These are phyloP conservation scores for Ptychadena robeensis DNA, from an alignment of 2,797 vertebrate species.

Conservation along the genomic window DNA sequence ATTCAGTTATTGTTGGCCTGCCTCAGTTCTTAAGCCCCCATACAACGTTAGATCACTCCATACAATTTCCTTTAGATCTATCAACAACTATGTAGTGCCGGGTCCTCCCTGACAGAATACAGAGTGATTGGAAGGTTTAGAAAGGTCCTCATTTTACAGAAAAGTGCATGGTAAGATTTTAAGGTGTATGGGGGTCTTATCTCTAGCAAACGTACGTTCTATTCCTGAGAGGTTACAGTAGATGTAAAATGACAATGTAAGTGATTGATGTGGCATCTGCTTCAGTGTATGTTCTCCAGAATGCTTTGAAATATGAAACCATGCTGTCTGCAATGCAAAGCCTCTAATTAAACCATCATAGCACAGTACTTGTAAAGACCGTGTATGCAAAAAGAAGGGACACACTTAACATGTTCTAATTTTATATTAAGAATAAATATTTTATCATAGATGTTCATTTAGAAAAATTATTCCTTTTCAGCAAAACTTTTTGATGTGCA, in stretches of 20 bases:
- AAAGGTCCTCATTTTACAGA: too few species aligned
- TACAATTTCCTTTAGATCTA: too few species aligned
- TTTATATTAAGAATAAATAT: not conserved
- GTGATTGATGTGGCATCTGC: constrained; percentile 33
- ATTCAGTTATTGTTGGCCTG: not conserved
- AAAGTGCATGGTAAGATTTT: too few species aligned
- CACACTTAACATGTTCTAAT: not conserved
- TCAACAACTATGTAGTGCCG: too few species aligned
- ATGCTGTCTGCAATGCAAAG: constrained; percentile 15
- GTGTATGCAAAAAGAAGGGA: constrained; percentile 12
- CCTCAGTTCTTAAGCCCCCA: not conserved
- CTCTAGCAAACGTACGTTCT: not conserved
- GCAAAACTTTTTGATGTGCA: too few species aligned
- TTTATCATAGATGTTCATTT: not conserved
- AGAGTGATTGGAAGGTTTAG: too few species aligned
- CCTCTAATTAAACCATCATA: constrained; percentile 40
- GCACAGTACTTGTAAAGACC: not conserved
- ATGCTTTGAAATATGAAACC: constrained; percentile 42
- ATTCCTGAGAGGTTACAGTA: constrained; percentile 1
- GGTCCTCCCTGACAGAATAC: too few species aligned
- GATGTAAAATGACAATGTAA: not conserved
- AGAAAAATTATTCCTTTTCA: not conserved
- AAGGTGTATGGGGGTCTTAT: too few species aligned
- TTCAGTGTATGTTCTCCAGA: constrained; percentile 9
- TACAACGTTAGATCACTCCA: too few species aligned